phyloP scores from a whole-genome alignment of 2,888 invertebrate species.

The Hemistola chrysoprasaria region DNA sequence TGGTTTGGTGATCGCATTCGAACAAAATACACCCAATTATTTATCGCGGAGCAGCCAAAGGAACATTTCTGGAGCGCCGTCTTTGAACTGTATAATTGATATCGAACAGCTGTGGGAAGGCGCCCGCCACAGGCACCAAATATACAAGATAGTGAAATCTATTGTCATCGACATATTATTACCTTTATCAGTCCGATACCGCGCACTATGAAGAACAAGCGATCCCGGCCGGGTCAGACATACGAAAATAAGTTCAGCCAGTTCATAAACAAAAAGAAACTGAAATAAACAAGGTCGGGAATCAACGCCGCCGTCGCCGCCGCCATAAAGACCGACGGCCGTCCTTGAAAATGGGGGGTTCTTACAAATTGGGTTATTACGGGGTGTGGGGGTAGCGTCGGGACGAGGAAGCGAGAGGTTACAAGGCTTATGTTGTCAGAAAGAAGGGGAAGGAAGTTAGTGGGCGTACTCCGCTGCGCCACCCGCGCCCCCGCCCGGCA shows the following conservation, averaged over 20 bases:
- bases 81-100: conserved; percentile 58
- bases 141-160: conserved; percentile 37
- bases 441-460: conserved; percentile 54
- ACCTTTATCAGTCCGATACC: conserved; percentile 42
- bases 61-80: conserved; percentile 47
- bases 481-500: conserved; percentile 55
- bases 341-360: conserved; percentile 82
- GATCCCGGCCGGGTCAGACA: conserved; percentile 60
- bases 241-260: conserved; percentile 76
- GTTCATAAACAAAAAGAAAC: conserved; percentile 82
- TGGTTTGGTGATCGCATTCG: conserved; percentile 55
- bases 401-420: conserved; percentile 55
- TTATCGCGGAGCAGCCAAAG: conserved; percentile 50
- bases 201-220: conserved; percentile 59
- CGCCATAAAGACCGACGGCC: conserved; percentile 82
- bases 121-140: too few species aligned
- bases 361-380: conserved; percentile 83
- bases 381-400: conserved; percentile 70
- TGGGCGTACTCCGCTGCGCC: conserved; percentile 75
- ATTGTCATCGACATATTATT: conserved; percentile 41
- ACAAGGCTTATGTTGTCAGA: conserved; percentile 29
- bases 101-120: conserved; percentile 40
- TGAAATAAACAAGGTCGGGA: conserved; percentile 83
- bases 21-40: conserved; percentile 63
- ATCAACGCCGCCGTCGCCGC: conserved; percentile 80